Conservation (phyloP, 2,888 invertebrate genomes). For the Meta bourneti region DNA sequence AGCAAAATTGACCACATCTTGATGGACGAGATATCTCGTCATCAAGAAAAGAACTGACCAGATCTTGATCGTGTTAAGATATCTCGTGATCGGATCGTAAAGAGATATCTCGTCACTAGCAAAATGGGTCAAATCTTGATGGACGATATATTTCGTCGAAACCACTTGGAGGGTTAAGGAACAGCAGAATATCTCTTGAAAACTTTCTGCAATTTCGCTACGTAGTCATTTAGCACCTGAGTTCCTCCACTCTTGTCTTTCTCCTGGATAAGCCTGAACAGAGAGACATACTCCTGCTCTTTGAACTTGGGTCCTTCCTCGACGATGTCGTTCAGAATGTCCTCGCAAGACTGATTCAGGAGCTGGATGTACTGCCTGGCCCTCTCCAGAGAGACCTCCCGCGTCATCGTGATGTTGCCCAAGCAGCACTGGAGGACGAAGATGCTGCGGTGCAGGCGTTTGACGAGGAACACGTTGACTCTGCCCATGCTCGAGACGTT, state of each 20-base stretch:
- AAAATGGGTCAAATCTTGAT: too few relatives aligned
- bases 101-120: too few relatives aligned
- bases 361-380: constrained; percentile 94
- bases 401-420: constrained; percentile 88
- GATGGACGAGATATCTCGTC: too few relatives aligned
- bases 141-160: too few relatives aligned
- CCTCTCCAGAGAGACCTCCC: constrained; percentile 91
- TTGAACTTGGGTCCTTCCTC: constrained; percentile 59
- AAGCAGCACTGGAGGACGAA: constrained; percentile 91
- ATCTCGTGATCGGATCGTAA: too few relatives aligned
- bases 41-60: too few relatives aligned
- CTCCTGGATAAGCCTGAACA: constrained; percentile 43
- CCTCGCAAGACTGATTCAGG: constrained; percentile 83
- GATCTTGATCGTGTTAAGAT: too few relatives aligned
- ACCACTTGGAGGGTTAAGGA: background rate
- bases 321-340: constrained; percentile 52
- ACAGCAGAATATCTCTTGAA: constrained; percentile 33
- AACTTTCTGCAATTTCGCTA: constrained; percentile 23
- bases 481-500: constrained; percentile 89
- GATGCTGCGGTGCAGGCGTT: constrained; percentile 89
- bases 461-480: constrained; percentile 90
- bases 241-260: background rate
- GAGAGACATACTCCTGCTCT: constrained; percentile 41
- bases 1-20: too few relatives aligned
- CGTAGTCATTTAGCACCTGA: background rate